Evolutionary conservation across 2,888 invertebrate genomes (phyloP).

Genomic region (Halictus ligatus): DNA sequence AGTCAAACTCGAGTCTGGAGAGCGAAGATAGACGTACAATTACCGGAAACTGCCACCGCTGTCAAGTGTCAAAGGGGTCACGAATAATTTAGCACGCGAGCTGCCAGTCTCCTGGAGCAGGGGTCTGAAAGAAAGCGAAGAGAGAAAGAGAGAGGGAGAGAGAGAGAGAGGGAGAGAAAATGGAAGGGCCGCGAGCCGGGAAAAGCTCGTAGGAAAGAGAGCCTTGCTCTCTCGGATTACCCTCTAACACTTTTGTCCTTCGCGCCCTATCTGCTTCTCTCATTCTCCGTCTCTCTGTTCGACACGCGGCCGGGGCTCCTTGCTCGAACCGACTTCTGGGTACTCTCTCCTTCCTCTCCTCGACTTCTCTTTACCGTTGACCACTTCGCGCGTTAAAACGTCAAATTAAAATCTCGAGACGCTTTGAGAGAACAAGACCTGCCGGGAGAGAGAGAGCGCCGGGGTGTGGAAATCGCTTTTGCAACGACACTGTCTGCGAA

Average conservation of each 20-base stretch:
- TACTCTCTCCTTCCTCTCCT: slow-evolving; percentile 40
- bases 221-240: slow-evolving; percentile 64
- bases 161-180: slow-evolving; percentile 8
- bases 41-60: slow-evolving; percentile 68
- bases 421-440: slow-evolving; percentile 62
- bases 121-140: slow-evolving; percentile 31
- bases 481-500: neutral
- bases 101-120: slow-evolving; percentile 27
- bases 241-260: slow-evolving; percentile 71
- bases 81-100: slow-evolving; percentile 71
- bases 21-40: slow-evolving; percentile 61
- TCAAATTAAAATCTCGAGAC: slow-evolving; percentile 79
- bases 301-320: neutral
- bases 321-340: slow-evolving; percentile 32
- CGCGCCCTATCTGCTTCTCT: slow-evolving; percentile 36
- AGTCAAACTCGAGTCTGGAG: slow-evolving; percentile 44
- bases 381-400: slow-evolving; percentile 75
- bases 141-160: neutral
- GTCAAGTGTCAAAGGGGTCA: slow-evolving; percentile 72
- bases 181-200: slow-evolving; percentile 48
- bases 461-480: slow-evolving; percentile 7
- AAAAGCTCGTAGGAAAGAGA: slow-evolving; percentile 57
- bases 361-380: slow-evolving; percentile 59
- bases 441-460: neutral
- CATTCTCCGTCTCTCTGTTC: neutral